Evolutionary conservation across 1,140 invertebrate species (phyloP).

Genomic region (Drosophila ercepeae): DNA sequence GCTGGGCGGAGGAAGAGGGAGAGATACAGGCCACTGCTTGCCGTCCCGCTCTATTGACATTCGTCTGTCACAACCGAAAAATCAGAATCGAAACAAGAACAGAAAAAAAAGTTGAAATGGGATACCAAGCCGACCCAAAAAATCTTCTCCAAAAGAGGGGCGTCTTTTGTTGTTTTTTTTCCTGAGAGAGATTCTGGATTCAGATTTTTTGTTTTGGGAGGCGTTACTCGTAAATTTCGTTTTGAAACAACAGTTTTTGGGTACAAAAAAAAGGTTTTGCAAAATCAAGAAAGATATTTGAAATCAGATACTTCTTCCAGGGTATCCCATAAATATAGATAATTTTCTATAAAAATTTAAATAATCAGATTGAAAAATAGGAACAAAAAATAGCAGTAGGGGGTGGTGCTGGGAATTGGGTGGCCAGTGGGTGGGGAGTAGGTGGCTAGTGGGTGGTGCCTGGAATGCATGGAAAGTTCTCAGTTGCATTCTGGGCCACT

Average conservation of each 20-base stretch:
- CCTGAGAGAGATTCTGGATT: background rate
- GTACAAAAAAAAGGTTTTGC: slow-evolving; percentile 64
- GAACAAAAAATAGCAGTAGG: background rate
- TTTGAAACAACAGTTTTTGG: slow-evolving; percentile 33
- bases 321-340: too few species aligned
- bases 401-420: background rate
- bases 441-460: background rate
- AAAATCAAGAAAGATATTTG: too few species aligned
- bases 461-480: slow-evolving; percentile 41
- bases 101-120: background rate
- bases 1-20: slow-evolving; percentile 13
- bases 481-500: slow-evolving; percentile 68
- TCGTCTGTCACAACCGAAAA: slow-evolving; percentile 74
- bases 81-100: slow-evolving; percentile 12
- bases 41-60: slow-evolving; percentile 68
- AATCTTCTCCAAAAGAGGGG: slow-evolving; percentile 5
- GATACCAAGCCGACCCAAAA: background rate
- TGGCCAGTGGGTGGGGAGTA: background rate
- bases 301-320: too few species aligned
- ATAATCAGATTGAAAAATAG: too few species aligned
- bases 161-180: slow-evolving; percentile 2
- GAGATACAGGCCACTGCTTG: background rate
- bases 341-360: too few species aligned
- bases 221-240: slow-evolving; percentile 63
- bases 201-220: slow-evolving; percentile 49